phyloP scores from a whole-genome alignment of 1,140 invertebrate species.

The Drosophila quadrilineata region DNA sequence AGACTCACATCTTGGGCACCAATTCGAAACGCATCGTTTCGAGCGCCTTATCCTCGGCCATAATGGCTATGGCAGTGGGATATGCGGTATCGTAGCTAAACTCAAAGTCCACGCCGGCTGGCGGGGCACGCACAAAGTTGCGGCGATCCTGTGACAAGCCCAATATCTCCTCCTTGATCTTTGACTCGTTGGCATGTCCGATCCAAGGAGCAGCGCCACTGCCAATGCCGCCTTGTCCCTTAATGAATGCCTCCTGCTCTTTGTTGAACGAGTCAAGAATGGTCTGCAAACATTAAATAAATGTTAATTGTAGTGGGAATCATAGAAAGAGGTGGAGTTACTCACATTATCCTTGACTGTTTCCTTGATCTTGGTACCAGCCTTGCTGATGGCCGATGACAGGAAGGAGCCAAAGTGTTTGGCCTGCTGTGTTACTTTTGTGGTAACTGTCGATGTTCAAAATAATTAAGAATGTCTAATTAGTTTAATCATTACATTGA shows the following conservation, averaged over 20 bases:
- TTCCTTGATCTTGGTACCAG: conserved; percentile 96
- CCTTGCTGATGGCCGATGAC: conserved; percentile 94
- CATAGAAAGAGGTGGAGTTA: conserved; percentile 40
- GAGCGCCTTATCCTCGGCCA: conserved; percentile 96
- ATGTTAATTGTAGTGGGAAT: background rate
- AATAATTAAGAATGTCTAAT: background rate
- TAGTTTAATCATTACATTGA: too few species aligned
- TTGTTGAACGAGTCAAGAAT: conserved; percentile 97
- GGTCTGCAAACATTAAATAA: conserved; percentile 85
- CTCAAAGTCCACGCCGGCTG: conserved; percentile 96
- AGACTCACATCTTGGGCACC: conserved; percentile 98
- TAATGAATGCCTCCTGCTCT: conserved; percentile 97
- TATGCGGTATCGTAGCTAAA: conserved; percentile 96
- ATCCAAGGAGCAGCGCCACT: conserved; percentile 95
- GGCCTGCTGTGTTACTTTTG: conserved; percentile 94
- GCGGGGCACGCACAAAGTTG: conserved; percentile 98
- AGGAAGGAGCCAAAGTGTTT: conserved; percentile 96
- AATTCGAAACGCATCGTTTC: conserved; percentile 99
- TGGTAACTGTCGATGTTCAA: conserved; percentile 88
- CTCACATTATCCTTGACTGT: conserved; percentile 97
- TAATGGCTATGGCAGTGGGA: conserved; percentile 95
- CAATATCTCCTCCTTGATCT: conserved; percentile 96
- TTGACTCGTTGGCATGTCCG: conserved; percentile 93
- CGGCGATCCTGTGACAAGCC: conserved; percentile 97
- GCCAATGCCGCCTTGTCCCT: conserved; percentile 89